Percentiles rank a stretch among this genome's conserved stretches.
Conservation (phyloP, 2,888 invertebrate species). For the Octodonta nipae region DNA sequence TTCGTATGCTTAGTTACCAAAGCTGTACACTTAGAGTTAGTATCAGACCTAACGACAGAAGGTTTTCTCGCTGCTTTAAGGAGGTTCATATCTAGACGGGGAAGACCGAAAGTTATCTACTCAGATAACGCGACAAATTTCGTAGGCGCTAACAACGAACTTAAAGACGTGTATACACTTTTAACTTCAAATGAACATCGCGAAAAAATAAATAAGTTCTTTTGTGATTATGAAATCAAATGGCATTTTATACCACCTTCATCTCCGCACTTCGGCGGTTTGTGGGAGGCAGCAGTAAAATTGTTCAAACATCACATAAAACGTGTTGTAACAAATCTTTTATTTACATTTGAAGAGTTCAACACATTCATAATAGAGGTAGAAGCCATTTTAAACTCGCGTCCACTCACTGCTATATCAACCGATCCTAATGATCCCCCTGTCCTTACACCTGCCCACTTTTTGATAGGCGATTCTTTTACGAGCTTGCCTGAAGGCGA, state of each 20-base stretch:
- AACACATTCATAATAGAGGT: constrained; percentile 18
- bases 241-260: constrained; percentile 8
- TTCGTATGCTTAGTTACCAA: not conserved
- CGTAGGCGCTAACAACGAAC: constrained; percentile 4
- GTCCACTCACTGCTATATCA: constrained; percentile 20
- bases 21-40: constrained; percentile 1
- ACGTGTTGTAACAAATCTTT: constrained; percentile 3
- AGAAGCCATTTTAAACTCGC: constrained; percentile 24
- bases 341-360: constrained; percentile 10
- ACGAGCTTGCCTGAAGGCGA: constrained; percentile 14
- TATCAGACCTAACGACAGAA: not conserved
- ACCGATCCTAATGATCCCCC: constrained; percentile 17
- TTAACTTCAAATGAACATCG: not conserved
- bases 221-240: constrained; percentile 2
- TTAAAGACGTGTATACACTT: constrained; percentile 1
- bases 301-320: constrained; percentile 7
- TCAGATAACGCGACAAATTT: constrained; percentile 8
- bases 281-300: constrained; percentile 8
- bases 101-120: not conserved
- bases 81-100: not conserved
- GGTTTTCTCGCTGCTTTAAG: not conserved
- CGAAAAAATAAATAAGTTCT: not conserved
- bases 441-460: constrained; percentile 22
- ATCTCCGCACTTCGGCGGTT: constrained; percentile 9
- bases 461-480: constrained; percentile 18